Percentiles rank a stretch among this genome's conserved stretches.
Conservation (phyloP, 2,113 vertebrate genomes). For the Gobio gobio region DNA sequence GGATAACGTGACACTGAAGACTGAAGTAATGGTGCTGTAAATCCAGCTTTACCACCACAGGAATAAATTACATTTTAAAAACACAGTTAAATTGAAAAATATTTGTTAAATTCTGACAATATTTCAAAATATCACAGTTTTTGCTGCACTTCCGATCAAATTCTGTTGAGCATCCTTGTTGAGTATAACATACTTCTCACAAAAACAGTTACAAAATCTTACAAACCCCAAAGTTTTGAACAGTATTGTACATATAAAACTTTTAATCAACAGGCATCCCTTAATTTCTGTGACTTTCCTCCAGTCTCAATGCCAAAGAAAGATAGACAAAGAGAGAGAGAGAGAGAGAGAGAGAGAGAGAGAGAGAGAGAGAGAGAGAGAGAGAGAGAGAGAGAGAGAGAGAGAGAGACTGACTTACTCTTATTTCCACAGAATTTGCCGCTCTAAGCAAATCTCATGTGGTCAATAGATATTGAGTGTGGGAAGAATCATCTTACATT, state of each 20-base stretch:
- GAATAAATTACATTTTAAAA: too few species aligned
- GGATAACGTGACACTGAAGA: too few species aligned
- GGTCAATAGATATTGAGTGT: slow-evolving; percentile 49
- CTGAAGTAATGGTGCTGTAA: too few species aligned
- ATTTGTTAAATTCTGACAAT: too few species aligned
- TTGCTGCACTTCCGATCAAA: too few species aligned
- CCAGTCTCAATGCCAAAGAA: background rate
- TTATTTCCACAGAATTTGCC: slow-evolving; percentile 31
- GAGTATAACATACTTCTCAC: too few species aligned
- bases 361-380: background rate
- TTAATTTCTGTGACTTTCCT: background rate
- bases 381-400: background rate
- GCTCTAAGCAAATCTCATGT: slow-evolving; percentile 27
- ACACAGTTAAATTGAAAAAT: too few species aligned
- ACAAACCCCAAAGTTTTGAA: too few species aligned
- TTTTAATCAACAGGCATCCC: background rate
- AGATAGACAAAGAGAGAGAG: background rate
- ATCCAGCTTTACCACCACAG: too few species aligned
- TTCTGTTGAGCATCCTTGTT: too few species aligned
- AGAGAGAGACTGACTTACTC: slow-evolving; percentile 13
- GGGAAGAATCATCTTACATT: slow-evolving; percentile 50
- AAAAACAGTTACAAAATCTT: too few species aligned
- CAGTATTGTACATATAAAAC: background rate
- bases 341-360: background rate
- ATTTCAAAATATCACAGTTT: too few species aligned